Percentiles rank a stretch among this genome's conserved stretches.
These are phyloP conservation scores for Drosophila auraria DNA, from an alignment of 1,140 invertebrate genomes.

Conservation along the genomic window DNA sequence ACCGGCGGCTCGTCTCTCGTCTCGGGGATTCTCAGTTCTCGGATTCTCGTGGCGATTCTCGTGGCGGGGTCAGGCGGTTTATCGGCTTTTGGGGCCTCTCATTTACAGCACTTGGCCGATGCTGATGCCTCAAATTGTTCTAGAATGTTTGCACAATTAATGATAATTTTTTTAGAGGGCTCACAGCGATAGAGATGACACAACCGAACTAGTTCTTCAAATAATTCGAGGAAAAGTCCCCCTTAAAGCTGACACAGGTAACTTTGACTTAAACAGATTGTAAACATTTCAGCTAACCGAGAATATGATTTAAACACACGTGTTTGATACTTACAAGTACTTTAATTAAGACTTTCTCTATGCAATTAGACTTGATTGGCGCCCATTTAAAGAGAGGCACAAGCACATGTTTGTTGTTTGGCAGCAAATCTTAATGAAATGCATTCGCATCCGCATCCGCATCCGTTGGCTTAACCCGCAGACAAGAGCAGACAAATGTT, in stretches of 20 bases:
- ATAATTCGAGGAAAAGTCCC: background rate
- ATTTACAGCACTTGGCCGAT: conserved; percentile 27
- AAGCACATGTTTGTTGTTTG: background rate
- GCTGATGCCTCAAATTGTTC: conserved; percentile 43
- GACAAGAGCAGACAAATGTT: conserved; percentile 56
- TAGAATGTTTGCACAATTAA: conserved; percentile 55
- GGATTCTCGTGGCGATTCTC: conserved; percentile 10
- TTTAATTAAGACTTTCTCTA: conserved; percentile 16
- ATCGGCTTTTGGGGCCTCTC: conserved; percentile 45
- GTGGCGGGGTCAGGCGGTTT: conserved; percentile 65
- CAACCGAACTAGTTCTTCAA: background rate
- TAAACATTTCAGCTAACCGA: conserved; percentile 5
- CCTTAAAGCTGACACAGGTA: background rate
- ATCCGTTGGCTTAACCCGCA: conserved; percentile 37
- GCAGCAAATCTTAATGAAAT: conserved; percentile 56
- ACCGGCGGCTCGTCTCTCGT: conserved; percentile 24
- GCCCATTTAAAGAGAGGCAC: conserved; percentile 13
- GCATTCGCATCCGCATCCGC: conserved; percentile 32
- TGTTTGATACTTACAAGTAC: conserved; percentile 1
- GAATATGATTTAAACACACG: background rate
- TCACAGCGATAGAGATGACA: background rate
- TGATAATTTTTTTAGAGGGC: conserved; percentile 16
- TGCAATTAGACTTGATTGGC: conserved; percentile 20
- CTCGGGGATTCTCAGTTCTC: conserved; percentile 11
- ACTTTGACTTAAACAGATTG: background rate